Conservation (phyloP, 2,113 vertebrate species). For the Nesogale talazaci region DNA sequence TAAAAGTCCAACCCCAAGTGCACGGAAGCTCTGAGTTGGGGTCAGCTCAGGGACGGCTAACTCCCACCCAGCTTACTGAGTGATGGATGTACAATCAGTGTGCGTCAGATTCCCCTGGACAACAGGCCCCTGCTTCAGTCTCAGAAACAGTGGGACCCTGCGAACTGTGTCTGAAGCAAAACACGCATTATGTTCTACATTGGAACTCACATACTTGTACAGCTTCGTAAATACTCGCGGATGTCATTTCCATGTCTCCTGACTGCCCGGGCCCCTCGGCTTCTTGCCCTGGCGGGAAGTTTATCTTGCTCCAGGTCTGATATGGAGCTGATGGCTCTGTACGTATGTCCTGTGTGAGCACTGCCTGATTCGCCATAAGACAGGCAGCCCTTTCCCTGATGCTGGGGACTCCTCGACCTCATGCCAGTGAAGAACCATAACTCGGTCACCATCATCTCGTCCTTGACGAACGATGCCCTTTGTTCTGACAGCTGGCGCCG, state of each 20-base stretch:
- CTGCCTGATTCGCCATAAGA: not conserved
- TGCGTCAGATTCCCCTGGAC: not conserved
- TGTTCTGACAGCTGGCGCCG: not conserved
- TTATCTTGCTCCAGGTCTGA: not conserved
- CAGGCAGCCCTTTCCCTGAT: not conserved
- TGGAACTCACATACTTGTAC: not conserved
- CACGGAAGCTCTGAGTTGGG: not conserved
- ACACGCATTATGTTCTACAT: not conserved
- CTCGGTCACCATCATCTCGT: not conserved
- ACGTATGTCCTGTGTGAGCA: not conserved
- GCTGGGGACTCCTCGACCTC: not conserved
- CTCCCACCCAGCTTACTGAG: not conserved
- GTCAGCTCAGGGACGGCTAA: not conserved
- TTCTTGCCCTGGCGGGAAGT: not conserved
- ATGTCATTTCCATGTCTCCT: not conserved
- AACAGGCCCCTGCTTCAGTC: not conserved
- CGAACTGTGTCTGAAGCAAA: not conserved
- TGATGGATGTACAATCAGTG: rapidly evolving
- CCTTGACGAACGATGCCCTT: not conserved
- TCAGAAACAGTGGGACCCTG: not conserved
- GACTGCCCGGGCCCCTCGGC: not conserved
- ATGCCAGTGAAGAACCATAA: not conserved
- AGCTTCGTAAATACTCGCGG: not conserved
- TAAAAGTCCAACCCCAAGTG: no score
- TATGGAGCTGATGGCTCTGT: not conserved